A percentile compares a stretch with the other conserved stretches of the same genome.
phyloP scores from a whole-genome alignment of 2,797 vertebrate species.

The Oreonectes daqikongensis region DNA sequence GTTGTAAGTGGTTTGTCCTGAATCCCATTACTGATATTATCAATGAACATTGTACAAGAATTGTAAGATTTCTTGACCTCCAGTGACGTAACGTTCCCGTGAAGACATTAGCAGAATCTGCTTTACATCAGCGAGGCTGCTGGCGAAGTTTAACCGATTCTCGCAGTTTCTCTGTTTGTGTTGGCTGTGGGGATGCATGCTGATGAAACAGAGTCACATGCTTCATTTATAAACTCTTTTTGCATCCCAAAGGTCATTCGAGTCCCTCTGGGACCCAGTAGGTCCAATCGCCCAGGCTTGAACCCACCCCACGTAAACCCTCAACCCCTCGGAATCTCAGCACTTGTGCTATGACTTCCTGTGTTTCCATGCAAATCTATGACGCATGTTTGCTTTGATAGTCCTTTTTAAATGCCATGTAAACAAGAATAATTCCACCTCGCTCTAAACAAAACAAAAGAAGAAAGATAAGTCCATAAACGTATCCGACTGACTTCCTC shows the following conservation, averaged over 20 bases:
- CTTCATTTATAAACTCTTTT: conserved; percentile 14
- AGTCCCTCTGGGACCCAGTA: neutral
- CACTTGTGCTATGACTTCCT: conserved; percentile 15
- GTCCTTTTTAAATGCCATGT: conserved; percentile 8
- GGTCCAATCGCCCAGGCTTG: conserved; percentile 4
- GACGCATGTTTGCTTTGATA: conserved; percentile 34
- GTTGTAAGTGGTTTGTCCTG: conserved; percentile 1
- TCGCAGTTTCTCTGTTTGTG: conserved; percentile 45
- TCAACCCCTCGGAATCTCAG: conserved; percentile 4
- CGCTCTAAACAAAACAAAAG: conserved; percentile 28
- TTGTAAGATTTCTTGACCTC: conserved; percentile 16
- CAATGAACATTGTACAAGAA: neutral
- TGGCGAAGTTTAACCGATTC: conserved; percentile 21
- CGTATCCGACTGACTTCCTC: neutral
- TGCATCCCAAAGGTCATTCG: conserved; percentile 10
- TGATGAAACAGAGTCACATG: conserved; percentile 40
- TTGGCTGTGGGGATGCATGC: conserved; percentile 32
- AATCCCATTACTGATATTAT: conserved; percentile 6
- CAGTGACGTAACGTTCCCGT: neutral
- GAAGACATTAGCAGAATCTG: conserved; percentile 35
- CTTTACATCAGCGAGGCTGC: conserved; percentile 18
- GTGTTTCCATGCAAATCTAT: conserved; percentile 28
- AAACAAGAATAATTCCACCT: conserved; percentile 12
- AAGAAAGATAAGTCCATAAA: conserved; percentile 28
- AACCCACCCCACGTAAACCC: conserved; percentile 20